Evolutionary conservation across 2,797 vertebrate genomes (phyloP), one percentile per base, ranked within the genome.

Genomic region (Podarcis siculus): DNA sequence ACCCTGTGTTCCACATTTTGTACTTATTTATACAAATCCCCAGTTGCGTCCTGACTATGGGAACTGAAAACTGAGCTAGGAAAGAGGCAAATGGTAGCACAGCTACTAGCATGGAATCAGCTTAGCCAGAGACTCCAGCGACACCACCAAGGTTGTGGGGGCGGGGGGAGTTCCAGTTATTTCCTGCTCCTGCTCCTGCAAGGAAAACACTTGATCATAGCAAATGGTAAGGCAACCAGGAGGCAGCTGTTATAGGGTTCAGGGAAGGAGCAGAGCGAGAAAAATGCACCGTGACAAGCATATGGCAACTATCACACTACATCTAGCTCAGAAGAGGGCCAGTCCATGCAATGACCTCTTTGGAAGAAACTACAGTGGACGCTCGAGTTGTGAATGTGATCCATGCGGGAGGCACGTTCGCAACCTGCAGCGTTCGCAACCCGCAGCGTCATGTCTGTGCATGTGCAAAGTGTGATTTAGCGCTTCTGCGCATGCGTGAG

Each of bases 201-300:
- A 86, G 49, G 39, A 83, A 73, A 91, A 66, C 32, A 66, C 75
- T 79, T 42, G 27, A 86, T 61, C 35, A 35, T 10, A 15, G 13
- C 32, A 32, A 82, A 3, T 8, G 67, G 32, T 49, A 72, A 82
- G n/a, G 39, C 10, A 66, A 87, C 66, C 66, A 86, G 13, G 13
- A 82, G 86, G 79, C 86, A 90, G 85, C 89, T 90, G 77, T 75
- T 87, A 66, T 19, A 61, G 42, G 66, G n/a, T 37, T 15, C 15
- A 79, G 45, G 37, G 73, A 42, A 69, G 27, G 35, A 35, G 78
- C 4, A 49, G 30, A 32, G 30, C 6, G 25, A 32, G 61, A 35
- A 9, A 61, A 76, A 71, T 69, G 23, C 82, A 87, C 77, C 45
- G 67, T 85, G 86, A 90, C 58, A 87, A 73, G 64, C 67, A 84